These are phyloP conservation scores for Hyperoodon ampullatus DNA, from an alignment of 2,113 vertebrate species.

Conservation along the genomic window DNA sequence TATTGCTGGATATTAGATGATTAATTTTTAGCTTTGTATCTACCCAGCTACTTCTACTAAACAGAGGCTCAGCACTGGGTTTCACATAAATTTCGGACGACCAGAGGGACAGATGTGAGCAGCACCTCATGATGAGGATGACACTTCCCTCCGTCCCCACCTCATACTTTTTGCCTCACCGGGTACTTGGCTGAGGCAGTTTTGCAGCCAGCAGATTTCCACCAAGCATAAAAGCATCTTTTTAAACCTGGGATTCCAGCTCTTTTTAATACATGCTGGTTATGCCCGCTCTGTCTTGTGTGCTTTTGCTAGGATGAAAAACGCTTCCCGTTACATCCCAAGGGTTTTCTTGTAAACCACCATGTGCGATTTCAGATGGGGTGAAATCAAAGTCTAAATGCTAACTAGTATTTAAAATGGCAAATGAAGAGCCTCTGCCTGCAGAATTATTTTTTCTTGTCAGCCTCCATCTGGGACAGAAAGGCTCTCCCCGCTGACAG, in stretches of 20 bases:
- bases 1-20: accelerated
- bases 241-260: not conserved
- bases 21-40: accelerated
- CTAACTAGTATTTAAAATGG: accelerated
- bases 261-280: accelerated
- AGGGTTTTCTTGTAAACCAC: too few species aligned
- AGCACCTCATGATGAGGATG: accelerated
- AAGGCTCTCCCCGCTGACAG: not conserved
- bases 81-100: accelerated
- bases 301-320: not conserved
- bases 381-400: accelerated
- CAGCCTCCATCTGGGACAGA: accelerated
- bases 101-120: accelerated
- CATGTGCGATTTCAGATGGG: accelerated
- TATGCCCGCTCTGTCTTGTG: accelerated
- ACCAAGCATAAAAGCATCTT: accelerated
- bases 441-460: accelerated
- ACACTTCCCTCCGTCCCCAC: accelerated
- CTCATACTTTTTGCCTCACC: accelerated
- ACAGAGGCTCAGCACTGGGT: accelerated
- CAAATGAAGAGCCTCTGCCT: too few species aligned
- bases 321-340: accelerated
- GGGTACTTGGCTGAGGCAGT: accelerated
- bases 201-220: too few species aligned
- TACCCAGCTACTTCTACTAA: accelerated